Evolutionary conservation across 2,113 vertebrate genomes (phyloP).

Genomic region (Tauraco erythrolophus): DNA sequence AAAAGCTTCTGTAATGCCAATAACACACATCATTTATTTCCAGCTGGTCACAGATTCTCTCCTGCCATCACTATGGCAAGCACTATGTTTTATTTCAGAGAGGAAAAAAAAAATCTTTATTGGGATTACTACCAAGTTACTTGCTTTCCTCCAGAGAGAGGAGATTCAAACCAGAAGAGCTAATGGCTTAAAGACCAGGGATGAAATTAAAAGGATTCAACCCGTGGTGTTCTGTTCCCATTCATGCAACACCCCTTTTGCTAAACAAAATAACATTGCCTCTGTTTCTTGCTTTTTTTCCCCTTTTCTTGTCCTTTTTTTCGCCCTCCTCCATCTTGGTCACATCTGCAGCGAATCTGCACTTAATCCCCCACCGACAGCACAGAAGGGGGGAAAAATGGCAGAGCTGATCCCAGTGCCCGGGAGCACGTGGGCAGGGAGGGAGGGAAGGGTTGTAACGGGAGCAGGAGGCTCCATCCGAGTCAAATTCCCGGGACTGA

Average conservation of each 20-base stretch:
- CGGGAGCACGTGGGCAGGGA: background rate
- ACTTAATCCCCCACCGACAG: background rate
- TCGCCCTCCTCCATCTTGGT: too few species aligned
- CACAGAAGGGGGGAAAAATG: background rate
- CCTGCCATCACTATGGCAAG: background rate
- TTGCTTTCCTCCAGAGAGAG: background rate
- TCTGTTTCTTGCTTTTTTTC: background rate
- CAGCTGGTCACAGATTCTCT: background rate
- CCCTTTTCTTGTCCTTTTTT: background rate
- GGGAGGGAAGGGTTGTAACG: background rate
- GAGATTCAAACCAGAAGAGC: conserved; percentile 19
- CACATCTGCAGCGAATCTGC: conserved; percentile 28
- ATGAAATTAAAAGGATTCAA: background rate
- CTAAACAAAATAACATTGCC: background rate
- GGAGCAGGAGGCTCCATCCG: background rate
- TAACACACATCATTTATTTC: background rate
- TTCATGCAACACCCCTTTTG: background rate
- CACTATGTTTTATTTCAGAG: background rate
- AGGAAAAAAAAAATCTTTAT: background rate
- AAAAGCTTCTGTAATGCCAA: background rate
- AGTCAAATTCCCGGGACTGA: rapidly evolving
- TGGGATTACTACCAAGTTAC: background rate
- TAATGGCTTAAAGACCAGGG: background rate
- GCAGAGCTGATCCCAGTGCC: background rate
- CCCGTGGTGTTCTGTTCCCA: background rate